Conservation (phyloP, 2,797 vertebrate genomes). For the Epinephelus malabaricus region DNA sequence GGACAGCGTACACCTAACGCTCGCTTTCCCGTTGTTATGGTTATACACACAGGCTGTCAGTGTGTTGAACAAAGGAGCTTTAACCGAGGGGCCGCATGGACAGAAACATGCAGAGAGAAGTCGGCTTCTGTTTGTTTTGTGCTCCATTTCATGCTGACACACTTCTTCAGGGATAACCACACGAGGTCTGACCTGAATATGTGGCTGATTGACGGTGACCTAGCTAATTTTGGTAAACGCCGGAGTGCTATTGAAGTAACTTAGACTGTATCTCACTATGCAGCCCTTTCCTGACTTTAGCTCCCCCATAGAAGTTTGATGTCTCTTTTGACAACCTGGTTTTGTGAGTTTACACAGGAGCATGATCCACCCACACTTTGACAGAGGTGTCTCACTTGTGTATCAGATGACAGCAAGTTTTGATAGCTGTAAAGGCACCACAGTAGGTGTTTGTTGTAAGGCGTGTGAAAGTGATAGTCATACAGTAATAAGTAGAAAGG, state of each 20-base stretch:
- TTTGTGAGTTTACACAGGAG: conserved; percentile 23
- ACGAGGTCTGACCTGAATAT: conserved; percentile 79
- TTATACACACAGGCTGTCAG: conserved; percentile 51
- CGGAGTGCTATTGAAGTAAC: conserved; percentile 31
- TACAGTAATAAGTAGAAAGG: not conserved
- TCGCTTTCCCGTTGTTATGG: conserved; percentile 10
- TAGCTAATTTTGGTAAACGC: conserved; percentile 63
- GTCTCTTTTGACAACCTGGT: conserved; percentile 19
- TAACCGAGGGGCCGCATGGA: conserved; percentile 78
- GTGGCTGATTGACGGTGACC: conserved; percentile 54
- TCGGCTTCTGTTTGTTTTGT: conserved; percentile 75
- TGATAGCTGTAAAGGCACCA: not conserved
- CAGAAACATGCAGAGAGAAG: conserved; percentile 67
- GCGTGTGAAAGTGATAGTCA: not conserved
- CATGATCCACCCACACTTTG: not conserved
- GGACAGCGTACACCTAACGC: not conserved
- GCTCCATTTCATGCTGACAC: conserved; percentile 78
- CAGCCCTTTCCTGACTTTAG: conserved; percentile 23
- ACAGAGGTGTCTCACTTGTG: conserved; percentile 22
- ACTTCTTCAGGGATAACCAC: conserved; percentile 70
- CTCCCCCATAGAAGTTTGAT: conserved; percentile 47
- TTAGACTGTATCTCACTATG: conserved; percentile 17
- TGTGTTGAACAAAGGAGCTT: conserved; percentile 77
- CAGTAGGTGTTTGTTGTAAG: not conserved
- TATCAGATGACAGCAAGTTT: conserved; percentile 30